Conservation (phyloP, 2,888 invertebrate species). For the Synanthedon myopaeformis region DNA sequence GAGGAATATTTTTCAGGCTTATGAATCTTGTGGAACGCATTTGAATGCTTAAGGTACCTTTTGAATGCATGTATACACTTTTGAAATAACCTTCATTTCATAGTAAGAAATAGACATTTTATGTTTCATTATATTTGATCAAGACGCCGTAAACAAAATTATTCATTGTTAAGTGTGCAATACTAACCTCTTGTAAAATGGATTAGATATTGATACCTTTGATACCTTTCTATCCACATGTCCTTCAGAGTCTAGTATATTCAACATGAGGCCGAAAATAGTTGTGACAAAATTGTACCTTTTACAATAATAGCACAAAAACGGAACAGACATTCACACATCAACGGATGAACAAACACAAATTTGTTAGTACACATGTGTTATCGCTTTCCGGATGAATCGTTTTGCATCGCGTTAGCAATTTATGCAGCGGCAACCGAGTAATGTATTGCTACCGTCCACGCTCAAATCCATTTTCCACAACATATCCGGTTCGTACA, state of each 20-base stretch:
- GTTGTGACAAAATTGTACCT: too few relatives aligned
- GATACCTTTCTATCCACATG: too few relatives aligned
- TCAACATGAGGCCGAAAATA: too few relatives aligned
- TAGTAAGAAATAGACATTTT: neutral
- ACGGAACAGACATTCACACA: neutral
- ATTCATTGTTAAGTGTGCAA: too few relatives aligned
- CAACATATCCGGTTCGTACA: neutral
- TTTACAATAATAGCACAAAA: too few relatives aligned
- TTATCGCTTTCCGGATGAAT: conserved; percentile 8
- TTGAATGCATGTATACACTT: neutral
- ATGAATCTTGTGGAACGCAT: conserved; percentile 3
- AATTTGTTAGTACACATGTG: neutral
- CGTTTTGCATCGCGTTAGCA: conserved; percentile 3
- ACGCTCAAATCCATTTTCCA: conserved; percentile 1
- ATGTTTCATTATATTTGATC: too few relatives aligned
- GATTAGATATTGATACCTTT: too few relatives aligned
- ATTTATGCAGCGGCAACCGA: neutral
- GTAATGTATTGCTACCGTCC: conserved; percentile 2
- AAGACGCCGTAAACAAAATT: too few relatives aligned
- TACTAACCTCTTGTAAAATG: too few relatives aligned
- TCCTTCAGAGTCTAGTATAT: too few relatives aligned
- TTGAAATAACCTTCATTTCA: neutral
- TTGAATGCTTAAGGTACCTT: neutral
- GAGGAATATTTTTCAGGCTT: conserved; percentile 5
- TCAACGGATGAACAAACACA: neutral